Conservation (phyloP, 2,113 vertebrate genomes). For the Syngnathoides biaculeatus region DNA sequence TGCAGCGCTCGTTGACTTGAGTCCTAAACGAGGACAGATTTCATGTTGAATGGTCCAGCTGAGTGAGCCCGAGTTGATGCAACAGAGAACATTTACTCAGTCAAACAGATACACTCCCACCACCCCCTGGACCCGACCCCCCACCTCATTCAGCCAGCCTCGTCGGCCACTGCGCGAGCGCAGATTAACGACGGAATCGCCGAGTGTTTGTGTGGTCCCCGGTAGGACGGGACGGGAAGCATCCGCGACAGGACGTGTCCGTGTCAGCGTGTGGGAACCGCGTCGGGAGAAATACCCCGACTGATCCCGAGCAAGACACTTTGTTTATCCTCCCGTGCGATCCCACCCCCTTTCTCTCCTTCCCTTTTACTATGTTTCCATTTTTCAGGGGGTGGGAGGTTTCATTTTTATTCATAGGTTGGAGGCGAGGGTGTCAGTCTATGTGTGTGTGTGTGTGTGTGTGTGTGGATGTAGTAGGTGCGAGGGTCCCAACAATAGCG, state of each 20-base stretch:
- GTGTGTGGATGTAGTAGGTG: constrained; percentile 87
- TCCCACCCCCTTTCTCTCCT: constrained; percentile 51
- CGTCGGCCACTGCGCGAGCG: constrained; percentile 24
- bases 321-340: constrained; percentile 60
- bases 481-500: constrained; percentile 90
- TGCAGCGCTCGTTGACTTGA: constrained; percentile 30
- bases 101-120: constrained; percentile 41
- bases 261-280: constrained; percentile 96
- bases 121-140: constrained; percentile 11
- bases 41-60: constrained; percentile 51
- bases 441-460: constrained; percentile 29
- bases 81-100: constrained; percentile 54
- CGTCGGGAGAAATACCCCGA: constrained; percentile 82
- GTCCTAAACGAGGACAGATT: constrained; percentile 45
- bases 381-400: constrained; percentile 71
- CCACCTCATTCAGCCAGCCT: constrained; percentile 29
- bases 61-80: constrained; percentile 51
- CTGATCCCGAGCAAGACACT: constrained; percentile 78
- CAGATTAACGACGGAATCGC: constrained; percentile 55
- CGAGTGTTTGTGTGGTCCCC: constrained; percentile 96
- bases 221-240: constrained; percentile 37
- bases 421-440: constrained; percentile 61
- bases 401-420: constrained; percentile 87
- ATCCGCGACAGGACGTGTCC: constrained; percentile 38
- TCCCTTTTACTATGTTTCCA: constrained; percentile 70